Conservation (phyloP, 2,888 invertebrate species). For the Crematogaster levior region DNA sequence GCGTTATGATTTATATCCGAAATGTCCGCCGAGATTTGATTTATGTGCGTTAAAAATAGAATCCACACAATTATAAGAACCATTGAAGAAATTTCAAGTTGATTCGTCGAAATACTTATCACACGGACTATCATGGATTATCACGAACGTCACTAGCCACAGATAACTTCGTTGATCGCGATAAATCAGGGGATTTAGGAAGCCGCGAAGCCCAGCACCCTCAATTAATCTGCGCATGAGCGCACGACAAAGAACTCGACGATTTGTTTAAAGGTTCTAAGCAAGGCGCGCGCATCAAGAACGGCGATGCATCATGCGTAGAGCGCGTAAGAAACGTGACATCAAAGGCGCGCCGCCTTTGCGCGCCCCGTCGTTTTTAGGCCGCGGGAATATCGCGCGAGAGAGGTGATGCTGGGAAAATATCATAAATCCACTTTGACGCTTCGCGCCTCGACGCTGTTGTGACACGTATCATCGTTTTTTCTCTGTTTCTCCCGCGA, state of each 20-base stretch:
- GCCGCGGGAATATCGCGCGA: constrained; percentile 34
- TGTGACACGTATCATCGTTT: constrained; percentile 75
- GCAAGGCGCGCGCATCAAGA: constrained; percentile 72
- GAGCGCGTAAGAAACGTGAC: constrained; percentile 66
- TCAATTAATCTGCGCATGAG: constrained; percentile 53
- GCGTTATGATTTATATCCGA: constrained; percentile 56
- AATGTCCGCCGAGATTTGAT: constrained; percentile 27
- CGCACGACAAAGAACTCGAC: constrained; percentile 78
- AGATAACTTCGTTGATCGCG: constrained; percentile 55
- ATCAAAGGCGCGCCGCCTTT: constrained; percentile 79
- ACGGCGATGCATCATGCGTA: constrained; percentile 74
- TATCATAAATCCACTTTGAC: constrained; percentile 85
- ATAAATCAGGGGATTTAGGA: constrained; percentile 50
- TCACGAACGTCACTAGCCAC: constrained; percentile 38
- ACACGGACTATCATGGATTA: not conserved
- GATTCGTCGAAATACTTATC: constrained; percentile 5
- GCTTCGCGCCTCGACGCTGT: constrained; percentile 81
- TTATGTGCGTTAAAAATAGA: constrained; percentile 54
- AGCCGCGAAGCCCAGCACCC: not conserved
- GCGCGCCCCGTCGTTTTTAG: constrained; percentile 58
- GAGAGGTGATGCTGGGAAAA: constrained; percentile 80
- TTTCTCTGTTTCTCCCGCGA: not conserved
- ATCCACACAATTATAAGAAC: not conserved
- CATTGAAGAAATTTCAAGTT: not conserved
- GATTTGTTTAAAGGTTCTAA: constrained; percentile 79